phyloP scores from a whole-genome alignment of 2,888 invertebrate genomes.

The Coenonympha glycerion region DNA sequence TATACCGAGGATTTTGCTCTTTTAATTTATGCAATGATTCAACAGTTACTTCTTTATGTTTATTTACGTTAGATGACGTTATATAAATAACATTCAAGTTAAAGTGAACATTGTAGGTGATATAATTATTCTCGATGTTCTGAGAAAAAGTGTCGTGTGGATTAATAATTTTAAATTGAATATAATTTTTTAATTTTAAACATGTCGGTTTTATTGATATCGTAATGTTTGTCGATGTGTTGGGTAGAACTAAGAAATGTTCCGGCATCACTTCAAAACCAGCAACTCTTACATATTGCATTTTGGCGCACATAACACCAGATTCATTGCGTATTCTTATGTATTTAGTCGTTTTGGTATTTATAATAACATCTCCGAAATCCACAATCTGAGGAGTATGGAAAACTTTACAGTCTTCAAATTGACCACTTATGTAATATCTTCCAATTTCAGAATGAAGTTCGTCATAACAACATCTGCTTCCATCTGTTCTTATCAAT shows the following conservation, averaged over 20 bases:
- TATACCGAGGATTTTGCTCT: constrained; percentile 45
- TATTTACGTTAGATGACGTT: constrained; percentile 36
- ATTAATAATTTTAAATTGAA: constrained; percentile 53
- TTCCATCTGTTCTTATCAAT: constrained; percentile 53
- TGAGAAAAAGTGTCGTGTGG: constrained; percentile 36
- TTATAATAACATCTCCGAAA: constrained; percentile 61
- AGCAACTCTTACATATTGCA: constrained; percentile 53
- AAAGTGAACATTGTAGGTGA: constrained; percentile 43
- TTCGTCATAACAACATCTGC: constrained; percentile 55
- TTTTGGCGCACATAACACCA: constrained; percentile 47
- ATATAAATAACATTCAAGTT: constrained; percentile 44
- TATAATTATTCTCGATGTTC: constrained; percentile 37
- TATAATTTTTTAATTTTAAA: constrained; percentile 40
- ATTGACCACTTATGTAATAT: constrained; percentile 75
- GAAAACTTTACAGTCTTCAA: constrained; percentile 63
- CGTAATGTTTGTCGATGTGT: constrained; percentile 43
- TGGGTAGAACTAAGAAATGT: constrained; percentile 51
- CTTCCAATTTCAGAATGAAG: constrained; percentile 64
- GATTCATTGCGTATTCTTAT: constrained; percentile 66
- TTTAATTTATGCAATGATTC: constrained; percentile 57
- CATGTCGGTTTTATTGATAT: constrained; percentile 50
- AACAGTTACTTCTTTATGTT: constrained; percentile 32
- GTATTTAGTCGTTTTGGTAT: constrained; percentile 47
- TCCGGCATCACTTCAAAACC: constrained; percentile 59
- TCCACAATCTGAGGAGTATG: constrained; percentile 64